phyloP scores from a whole-genome alignment of 2,888 invertebrate species.

The Eumacrocentrus americanus region DNA sequence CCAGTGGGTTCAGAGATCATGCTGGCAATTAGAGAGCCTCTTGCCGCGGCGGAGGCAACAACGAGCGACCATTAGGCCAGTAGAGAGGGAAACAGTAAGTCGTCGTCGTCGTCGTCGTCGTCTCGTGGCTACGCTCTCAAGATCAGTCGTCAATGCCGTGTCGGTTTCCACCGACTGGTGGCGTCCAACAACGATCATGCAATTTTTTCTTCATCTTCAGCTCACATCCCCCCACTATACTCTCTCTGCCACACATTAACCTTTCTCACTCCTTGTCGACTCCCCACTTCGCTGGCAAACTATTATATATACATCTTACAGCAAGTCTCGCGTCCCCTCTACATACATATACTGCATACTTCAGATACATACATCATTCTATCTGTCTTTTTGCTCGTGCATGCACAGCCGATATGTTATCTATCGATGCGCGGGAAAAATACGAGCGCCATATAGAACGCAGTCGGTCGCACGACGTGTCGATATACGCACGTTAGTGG shows the following conservation, averaged over 20 bases:
- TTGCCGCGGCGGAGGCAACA: conserved; percentile 44
- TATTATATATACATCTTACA: conserved; percentile 3
- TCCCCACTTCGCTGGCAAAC: conserved; percentile 11
- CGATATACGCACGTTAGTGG: conserved; percentile 19
- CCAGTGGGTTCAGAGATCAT: conserved; percentile 44
- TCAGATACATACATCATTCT: background rate
- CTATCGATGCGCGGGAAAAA: conserved; percentile 45
- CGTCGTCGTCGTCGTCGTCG: background rate
- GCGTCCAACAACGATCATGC: conserved; percentile 8
- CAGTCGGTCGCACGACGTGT: conserved; percentile 32
- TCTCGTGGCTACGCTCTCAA: too few species aligned
- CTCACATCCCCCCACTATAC: conserved; percentile 10
- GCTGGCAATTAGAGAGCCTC: conserved; percentile 51
- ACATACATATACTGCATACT: background rate
- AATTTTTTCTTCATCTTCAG: conserved; percentile 4
- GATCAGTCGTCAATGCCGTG: conserved; percentile 7
- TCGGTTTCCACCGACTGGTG: conserved; percentile 13
- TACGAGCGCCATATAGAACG: conserved; percentile 34
- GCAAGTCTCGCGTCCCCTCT: background rate
- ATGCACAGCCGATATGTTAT: conserved; percentile 43
- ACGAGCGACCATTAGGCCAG: conserved; percentile 7
- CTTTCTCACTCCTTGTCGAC: conserved; percentile 18
- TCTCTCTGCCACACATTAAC: background rate
- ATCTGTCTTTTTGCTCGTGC: conserved; percentile 1
- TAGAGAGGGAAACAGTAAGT: background rate